These are phyloP conservation scores for Lepas anatifera DNA, from an alignment of 2,888 invertebrate species.

Conservation along the genomic window DNA sequence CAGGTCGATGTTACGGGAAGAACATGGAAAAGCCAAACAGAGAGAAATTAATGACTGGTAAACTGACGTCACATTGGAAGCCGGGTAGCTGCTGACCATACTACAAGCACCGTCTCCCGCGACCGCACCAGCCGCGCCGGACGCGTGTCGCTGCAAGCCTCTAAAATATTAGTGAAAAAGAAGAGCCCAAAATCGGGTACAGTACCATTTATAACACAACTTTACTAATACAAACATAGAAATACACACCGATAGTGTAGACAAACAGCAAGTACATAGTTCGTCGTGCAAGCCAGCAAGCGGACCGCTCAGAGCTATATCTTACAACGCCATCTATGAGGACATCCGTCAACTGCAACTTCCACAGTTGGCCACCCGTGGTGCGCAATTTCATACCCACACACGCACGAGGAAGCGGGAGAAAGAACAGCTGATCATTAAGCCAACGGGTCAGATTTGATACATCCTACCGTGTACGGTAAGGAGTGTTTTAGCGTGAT, in stretches of 20 bases:
- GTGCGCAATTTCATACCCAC: neutral
- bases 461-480: too few relatives aligned
- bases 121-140: neutral
- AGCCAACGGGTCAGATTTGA: too few relatives aligned
- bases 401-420: neutral
- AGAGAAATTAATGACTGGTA: constrained; percentile 7
- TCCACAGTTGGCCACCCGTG: neutral
- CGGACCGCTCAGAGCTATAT: constrained; percentile 1
- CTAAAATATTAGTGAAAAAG: constrained; percentile 9
- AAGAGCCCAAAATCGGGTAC: constrained; percentile 9
- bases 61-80: constrained; percentile 2
- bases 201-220: constrained; percentile 5
- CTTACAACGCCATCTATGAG: constrained; percentile 7
- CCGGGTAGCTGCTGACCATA: neutral
- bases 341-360: neutral
- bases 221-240: constrained; percentile 8
- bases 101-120: constrained; percentile 7
- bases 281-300: constrained; percentile 9
- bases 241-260: constrained; percentile 7
- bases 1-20: constrained; percentile 4
- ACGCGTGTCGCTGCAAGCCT: neutral
- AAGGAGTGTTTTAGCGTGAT: too few relatives aligned
- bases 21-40: constrained; percentile 10
- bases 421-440: too few relatives aligned
- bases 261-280: constrained; percentile 8